These are phyloP conservation scores for Calidris pugnax DNA, from an alignment of 2,113 vertebrate genomes.

Conservation along the genomic window DNA sequence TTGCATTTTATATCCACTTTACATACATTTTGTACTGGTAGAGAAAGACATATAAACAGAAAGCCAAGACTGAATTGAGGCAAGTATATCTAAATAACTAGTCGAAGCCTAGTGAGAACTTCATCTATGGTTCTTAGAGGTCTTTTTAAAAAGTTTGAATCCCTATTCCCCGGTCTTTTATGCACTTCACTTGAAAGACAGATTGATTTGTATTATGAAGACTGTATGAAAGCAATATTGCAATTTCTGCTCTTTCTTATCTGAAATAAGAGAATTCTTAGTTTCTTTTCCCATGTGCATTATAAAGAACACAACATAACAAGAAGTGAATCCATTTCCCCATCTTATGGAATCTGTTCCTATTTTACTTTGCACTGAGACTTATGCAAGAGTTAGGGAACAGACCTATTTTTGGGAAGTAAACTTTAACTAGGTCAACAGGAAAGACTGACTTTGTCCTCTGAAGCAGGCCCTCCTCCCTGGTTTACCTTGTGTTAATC, in stretches of 20 bases:
- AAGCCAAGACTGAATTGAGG: not conserved
- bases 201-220: conserved; percentile 35
- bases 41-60: not conserved
- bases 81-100: not conserved
- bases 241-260: conserved; percentile 15
- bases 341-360: not conserved
- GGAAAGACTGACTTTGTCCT: not conserved
- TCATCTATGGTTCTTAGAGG: not conserved
- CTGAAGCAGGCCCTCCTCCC: not conserved
- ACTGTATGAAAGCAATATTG: not conserved
- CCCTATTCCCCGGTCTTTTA: conserved; percentile 11
- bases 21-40: not conserved
- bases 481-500: not conserved
- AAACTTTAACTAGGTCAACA: conserved; percentile 42
- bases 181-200: not conserved
- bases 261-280: not conserved
- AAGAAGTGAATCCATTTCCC: not conserved
- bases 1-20: not conserved
- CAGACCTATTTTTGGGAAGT: not conserved
- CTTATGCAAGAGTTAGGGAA: not conserved
- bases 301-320: not conserved
- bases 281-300: not conserved
- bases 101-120: not conserved
- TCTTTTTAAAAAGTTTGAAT: not conserved
- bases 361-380: not conserved